Evolutionary conservation across 2,797 vertebrate species (phyloP), one percentile per base, ranked within the genome.

Genomic region (Sebastes reedi): DNA sequence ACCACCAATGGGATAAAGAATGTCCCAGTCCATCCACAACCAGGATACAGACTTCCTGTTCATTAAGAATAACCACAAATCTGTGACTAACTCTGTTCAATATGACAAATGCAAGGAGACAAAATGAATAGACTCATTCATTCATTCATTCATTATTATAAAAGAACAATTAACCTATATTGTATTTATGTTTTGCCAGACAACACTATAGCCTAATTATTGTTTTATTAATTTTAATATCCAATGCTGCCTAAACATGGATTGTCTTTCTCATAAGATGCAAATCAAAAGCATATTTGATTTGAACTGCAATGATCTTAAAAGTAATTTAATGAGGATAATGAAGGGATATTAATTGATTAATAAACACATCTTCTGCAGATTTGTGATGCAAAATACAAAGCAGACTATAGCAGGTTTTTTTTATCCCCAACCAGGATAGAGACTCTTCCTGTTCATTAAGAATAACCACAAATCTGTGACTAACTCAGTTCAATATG

Each of bases 1-100:
- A 70, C 60, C 67, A 42, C 39, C 71, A 73, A 75, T 73, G 78
- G 84, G 80, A 85, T 90, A 84, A 90, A 87, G 80, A 92, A 85
- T 81, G 81, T 78, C 78, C 82, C 56, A 42, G 52, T 84, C 80
- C 61, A 69, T 81, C 81, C 79, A 67, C 66, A 52, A 72, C 69
- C 64, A 70, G 77, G 75, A 79, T 39, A n/a, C 62, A 80, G 62
- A 82, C 80, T 84, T 90, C 82, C 83, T 83, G 76, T 46, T 80
- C 46, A 30, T 56, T 67, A 54, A 42, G 74, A 67, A 52, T 56
- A 3, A 36, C 58, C 13, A 80, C 8, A 30, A 32, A 64, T 70
- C 10, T 39, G 8, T 9, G 3, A 36, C 11, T 52, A 9, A 46
- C 52, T 10, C 22, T 4, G 24, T 39, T 39, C 34, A 65, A 27